A percentile compares a stretch with the other conserved stretches of the same genome.
Conservation (phyloP, 64 coral and sea anemone species). For the Anthopleura sola region DNA sequence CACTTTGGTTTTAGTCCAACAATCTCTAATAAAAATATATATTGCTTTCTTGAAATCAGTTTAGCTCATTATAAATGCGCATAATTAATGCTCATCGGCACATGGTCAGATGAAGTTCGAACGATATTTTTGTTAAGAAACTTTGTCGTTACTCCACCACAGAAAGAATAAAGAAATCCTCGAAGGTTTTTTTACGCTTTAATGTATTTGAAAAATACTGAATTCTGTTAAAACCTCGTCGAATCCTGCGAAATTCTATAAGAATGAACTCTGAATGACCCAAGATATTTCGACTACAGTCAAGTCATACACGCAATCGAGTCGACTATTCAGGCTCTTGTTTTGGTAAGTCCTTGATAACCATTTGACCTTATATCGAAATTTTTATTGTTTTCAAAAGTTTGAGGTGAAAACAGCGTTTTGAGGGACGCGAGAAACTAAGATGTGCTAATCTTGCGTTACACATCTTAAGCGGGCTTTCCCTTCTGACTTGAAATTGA, state of each 20-base stretch:
- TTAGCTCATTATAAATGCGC: slow-evolving; percentile 4
- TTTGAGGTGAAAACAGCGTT: not conserved
- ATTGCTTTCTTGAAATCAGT: not conserved
- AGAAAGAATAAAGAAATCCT: not conserved
- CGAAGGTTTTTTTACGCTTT: not conserved
- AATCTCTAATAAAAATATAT: not conserved
- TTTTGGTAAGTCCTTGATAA: not conserved
- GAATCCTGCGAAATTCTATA: not conserved
- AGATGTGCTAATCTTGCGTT: not conserved
- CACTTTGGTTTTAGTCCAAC: not conserved
- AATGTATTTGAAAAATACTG: not conserved
- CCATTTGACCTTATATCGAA: slow-evolving; percentile 3
- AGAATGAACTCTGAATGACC: not conserved
- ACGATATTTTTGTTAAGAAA: not conserved
- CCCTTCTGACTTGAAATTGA: not conserved
- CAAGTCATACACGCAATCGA: not conserved
- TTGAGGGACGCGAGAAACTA: not conserved
- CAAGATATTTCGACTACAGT: not conserved
- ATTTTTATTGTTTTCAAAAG: not conserved
- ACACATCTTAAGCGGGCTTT: not conserved
- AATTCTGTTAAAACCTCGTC: not conserved
- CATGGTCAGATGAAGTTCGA: slow-evolving; percentile 4
- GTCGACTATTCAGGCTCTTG: not conserved
- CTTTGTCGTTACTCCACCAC: not conserved
- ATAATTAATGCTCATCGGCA: not conserved